Percentiles rank a stretch among this genome's conserved stretches.
phyloP scores from a whole-genome alignment of 2,113 vertebrate species.

The Litocranius walleri region DNA sequence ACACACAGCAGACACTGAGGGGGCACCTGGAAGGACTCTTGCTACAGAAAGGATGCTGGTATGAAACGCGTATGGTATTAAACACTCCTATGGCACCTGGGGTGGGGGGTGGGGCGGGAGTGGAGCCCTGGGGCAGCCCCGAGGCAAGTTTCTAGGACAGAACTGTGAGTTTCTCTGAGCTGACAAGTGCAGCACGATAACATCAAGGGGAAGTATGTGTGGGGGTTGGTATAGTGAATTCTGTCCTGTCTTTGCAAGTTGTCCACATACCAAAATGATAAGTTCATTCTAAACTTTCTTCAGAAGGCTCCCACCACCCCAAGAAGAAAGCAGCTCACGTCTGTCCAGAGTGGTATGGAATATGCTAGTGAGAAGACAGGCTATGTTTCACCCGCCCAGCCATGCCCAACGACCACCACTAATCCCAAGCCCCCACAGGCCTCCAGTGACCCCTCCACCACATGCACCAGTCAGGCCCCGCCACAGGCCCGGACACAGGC shows the following conservation, averaged over 20 bases:
- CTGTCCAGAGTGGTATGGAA: neutral
- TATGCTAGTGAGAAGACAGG: neutral
- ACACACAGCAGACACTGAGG: neutral
- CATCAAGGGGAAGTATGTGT: neutral
- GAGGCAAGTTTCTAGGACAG: fast-evolving
- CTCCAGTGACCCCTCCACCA: neutral
- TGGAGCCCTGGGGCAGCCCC: neutral
- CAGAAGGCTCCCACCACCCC: neutral
- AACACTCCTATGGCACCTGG: fast-evolving
- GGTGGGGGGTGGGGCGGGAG: fast-evolving
- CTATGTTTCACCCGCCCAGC: neutral
- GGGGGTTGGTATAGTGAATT: neutral
- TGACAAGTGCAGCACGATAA: fast-evolving
- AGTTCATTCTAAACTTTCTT: neutral
- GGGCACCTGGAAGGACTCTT: too few relatives aligned
- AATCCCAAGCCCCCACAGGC: neutral
- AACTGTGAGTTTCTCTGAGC: fast-evolving
- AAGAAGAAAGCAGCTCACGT: neutral
- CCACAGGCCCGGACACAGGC: neutral
- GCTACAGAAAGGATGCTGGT: neutral
- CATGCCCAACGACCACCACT: neutral
- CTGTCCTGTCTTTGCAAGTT: neutral
- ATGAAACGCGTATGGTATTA: neutral
- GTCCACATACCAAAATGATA: neutral
- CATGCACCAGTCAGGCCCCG: fast-evolving